Evolutionary conservation across 2,888 invertebrate species (phyloP), one percentile per base, ranked within the genome.

Genomic region (Cataglyphis rosenhaueri): DNA sequence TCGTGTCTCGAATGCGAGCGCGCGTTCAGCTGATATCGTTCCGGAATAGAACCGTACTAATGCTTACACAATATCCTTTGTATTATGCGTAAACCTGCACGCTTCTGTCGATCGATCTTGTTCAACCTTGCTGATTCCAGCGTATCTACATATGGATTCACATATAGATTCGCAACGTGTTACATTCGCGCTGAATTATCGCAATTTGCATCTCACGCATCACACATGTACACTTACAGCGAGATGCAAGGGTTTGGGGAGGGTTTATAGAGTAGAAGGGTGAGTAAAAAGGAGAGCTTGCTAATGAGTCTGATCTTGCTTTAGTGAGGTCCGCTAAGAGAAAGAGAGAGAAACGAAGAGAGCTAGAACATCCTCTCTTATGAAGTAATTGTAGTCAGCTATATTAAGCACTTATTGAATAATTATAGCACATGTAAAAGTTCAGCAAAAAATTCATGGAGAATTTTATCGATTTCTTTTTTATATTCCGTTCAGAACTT

Each of bases 41-140:
- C 35, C 18, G 29, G 55, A 12, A 21, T 68, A 68, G 35, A 41
- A 18, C 41, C 70, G 84, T 86, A 81, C 82, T 61, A 83, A 85
- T 35, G 73, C 73, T 61, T 12, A 57, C 25, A 82, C 83, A 88
- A 89, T 88, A 88, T 89, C 86, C 83, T 88, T 88, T 86, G 85
- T 85, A 85, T 86, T 85, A 84, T 65, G 84, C 78, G 41, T 81
- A 73, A 86, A 84, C 70, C 81, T 82, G 66, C 21, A 73, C 73
- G 61, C 71, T 76, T 59, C 57, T 81, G 25, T 35, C 66, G 81
- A 65, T 81, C 74, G 81, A 81, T 59, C 65, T 48, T 64, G 59
- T 62, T 79, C 70, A 29, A 35, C 10, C 71, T 71, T 48, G 44
- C 59, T 71, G 44, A 78, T 78, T 70, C 71, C 12, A 41, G 41